Conservation (phyloP, 2,797 vertebrate species). For the Rhabdomys pumilio region DNA sequence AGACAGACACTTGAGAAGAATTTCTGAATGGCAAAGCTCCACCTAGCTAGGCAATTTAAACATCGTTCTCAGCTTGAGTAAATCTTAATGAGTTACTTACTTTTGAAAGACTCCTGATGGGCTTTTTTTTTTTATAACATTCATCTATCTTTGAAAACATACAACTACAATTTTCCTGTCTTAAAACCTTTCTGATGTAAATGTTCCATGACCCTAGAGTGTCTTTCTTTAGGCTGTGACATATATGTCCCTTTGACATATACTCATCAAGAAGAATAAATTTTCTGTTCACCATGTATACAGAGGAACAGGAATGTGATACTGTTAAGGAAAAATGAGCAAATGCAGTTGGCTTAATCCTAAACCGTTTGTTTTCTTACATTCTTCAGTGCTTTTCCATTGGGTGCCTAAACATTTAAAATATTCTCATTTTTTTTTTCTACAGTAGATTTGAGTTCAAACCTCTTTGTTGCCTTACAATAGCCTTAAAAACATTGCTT, state of each 20-base stretch:
- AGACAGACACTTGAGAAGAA: not conserved
- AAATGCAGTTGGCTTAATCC: not conserved
- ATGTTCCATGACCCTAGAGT: not conserved
- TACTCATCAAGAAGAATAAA: constrained; percentile 7
- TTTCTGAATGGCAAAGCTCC: constrained; percentile 24
- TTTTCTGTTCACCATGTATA: not conserved
- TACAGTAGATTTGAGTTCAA: not conserved
- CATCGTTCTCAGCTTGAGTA: not conserved
- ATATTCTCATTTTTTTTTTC: not conserved
- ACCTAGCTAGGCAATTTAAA: not conserved
- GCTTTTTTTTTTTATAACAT: constrained; percentile 3
- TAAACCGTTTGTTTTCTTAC: not conserved
- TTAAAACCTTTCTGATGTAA: not conserved
- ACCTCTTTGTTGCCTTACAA: not conserved
- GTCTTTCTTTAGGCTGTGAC: not conserved
- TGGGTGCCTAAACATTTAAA: not conserved
- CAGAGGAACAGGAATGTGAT: not conserved
- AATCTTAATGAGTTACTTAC: not conserved
- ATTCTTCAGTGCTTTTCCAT: not conserved
- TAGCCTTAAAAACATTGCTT: not conserved
- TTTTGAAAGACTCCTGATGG: not conserved
- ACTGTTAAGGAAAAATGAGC: not conserved
- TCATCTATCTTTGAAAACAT: constrained; percentile 40
- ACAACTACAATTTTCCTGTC: not conserved
- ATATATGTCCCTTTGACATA: not conserved